Conservation (phyloP, 2,113 vertebrate genomes). For the Typhlomys cinereus region DNA sequence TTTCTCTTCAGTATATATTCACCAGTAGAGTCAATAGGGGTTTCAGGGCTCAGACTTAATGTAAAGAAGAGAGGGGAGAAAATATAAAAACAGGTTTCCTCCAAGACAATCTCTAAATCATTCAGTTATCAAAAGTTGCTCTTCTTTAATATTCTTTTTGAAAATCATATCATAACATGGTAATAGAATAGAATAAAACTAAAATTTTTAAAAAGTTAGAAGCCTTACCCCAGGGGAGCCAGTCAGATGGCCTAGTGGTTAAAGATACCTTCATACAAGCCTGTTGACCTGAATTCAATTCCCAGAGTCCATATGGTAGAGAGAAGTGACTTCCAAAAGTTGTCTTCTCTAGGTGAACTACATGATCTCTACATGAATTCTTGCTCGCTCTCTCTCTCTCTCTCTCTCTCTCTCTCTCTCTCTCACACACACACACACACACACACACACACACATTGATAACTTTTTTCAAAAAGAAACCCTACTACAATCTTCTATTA, state of each 20-base stretch:
- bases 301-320: no score
- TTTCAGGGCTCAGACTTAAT: conserved; percentile 48
- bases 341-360: no score
- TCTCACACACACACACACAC: no score
- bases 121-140: conserved; percentile 24
- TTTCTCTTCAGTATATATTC: conserved; percentile 37
- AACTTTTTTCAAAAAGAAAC: no score
- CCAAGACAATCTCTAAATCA: conserved; percentile 59
- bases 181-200: conserved; percentile 34
- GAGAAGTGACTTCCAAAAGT: no score
- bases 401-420: no score
- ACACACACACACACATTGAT: no score
- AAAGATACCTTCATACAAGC: no score
- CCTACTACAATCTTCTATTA: neutral
- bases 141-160: conserved; percentile 52
- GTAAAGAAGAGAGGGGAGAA: neutral
- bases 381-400: no score
- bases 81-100: neutral
- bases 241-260: no score
- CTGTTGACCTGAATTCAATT: no score
- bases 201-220: conserved; percentile 46
- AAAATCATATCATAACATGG: conserved; percentile 21
- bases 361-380: no score
- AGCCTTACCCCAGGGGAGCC: neutral
- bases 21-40: conserved; percentile 10